Base-by-base conservation (phyloP, 2,797 vertebrate genomes). In the Microtus agrestis region DNA sequence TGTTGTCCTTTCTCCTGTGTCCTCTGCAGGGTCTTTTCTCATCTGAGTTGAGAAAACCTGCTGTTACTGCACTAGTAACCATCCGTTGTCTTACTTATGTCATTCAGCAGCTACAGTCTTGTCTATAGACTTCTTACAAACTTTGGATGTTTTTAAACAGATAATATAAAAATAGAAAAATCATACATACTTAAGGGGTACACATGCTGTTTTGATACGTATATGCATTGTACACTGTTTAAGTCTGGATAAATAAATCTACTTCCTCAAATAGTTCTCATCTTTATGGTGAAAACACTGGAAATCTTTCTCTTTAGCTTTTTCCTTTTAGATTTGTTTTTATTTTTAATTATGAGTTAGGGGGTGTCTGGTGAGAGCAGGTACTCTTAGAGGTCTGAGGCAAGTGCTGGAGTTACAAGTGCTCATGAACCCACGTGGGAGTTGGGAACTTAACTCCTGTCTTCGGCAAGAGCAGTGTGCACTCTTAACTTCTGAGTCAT, bases 1-100 rank as follows among this genome's bases (percentile, higher is more conserved):
- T 88, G 0, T 15, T 74, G 27, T 80, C 27, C 61, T 63, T 80
- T 81, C 80, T 90, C 43, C 40, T 34, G 80, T 85, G 12, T 46
- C 80, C 56, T n/a, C 65, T 46, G n/a, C n/a, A 90, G 40, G 89
- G 92, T 93, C 88, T 80, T 94, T 89, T 89, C 29, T 61, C 11
- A 27, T 87, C 54, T 40, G 51, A 91, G 43, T 81, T 96, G 51
- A 71, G 85, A 92, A 76, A 82, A 11, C 34, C 48, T 71, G 67
- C 40, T 71, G 65, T 40, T 37, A 40, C 3, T 37, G 34, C 8
- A 51, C 23, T 86, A 56, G 81, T 80, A 79, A 17, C 48, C 29
- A 46, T 34, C 81, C 61, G 23, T 59, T 92, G 80, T 71, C 92
- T 69, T 31, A 19, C 80, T 79, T 69, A 67, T 67, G 40, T 43